These are phyloP conservation scores for Epistrophella euchroma DNA, from an alignment of 2,888 invertebrate species.

Conservation along the genomic window DNA sequence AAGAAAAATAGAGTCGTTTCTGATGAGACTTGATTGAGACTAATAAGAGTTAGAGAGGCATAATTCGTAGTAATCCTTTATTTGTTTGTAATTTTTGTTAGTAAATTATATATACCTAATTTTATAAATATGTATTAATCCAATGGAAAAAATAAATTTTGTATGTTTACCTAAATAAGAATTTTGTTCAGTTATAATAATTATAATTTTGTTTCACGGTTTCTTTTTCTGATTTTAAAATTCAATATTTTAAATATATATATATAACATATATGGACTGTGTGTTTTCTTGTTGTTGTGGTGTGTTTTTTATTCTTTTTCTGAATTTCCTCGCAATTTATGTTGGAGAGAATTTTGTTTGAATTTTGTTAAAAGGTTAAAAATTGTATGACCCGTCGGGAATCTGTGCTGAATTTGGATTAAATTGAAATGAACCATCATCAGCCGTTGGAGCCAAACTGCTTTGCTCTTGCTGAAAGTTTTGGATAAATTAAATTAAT, in stretches of 20 bases:
- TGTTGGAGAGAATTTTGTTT: conserved; percentile 47
- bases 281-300: conserved; percentile 55
- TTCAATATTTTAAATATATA: conserved; percentile 68
- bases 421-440: conserved; percentile 93
- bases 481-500: conserved; percentile 26
- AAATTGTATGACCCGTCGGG: conserved; percentile 82
- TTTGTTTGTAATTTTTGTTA: conserved; percentile 72
- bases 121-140: conserved; percentile 74
- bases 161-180: conserved; percentile 44
- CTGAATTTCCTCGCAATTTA: conserved; percentile 32
- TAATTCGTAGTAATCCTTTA: conserved; percentile 73
- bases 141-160: conserved; percentile 72
- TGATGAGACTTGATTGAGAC: conserved; percentile 8
- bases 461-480: conserved; percentile 80
- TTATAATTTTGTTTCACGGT: conserved; percentile 36
- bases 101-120: conserved; percentile 70
- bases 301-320: conserved; percentile 51
- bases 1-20: neutral
- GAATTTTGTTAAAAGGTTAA: conserved; percentile 82
- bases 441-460: conserved; percentile 89
- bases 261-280: conserved; percentile 66
- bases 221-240: conserved; percentile 59
- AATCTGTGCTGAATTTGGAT: conserved; percentile 87
- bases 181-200: conserved; percentile 21
- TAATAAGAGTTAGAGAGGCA: conserved; percentile 18